These are phyloP conservation scores for Aphelenchoides avenae DNA, from an alignment of 1,140 invertebrate genomes.

Conservation along the genomic window DNA sequence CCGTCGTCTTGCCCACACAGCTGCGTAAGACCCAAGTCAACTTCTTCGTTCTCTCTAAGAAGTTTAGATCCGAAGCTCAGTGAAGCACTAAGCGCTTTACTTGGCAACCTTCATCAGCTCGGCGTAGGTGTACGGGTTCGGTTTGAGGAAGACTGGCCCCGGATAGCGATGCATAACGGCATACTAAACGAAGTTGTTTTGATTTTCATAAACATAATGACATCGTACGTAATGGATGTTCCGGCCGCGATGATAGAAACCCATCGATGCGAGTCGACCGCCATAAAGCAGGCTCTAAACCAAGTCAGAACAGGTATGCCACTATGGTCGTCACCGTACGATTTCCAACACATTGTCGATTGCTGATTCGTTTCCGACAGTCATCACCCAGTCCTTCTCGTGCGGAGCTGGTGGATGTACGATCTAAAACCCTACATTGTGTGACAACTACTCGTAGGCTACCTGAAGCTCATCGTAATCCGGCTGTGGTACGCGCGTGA, in stretches of 20 bases:
- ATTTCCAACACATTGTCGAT: constrained; percentile 45
- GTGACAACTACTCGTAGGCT: background rate
- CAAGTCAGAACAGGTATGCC: background rate
- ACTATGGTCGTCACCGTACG: constrained; percentile 2
- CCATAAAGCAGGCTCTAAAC: constrained; percentile 46
- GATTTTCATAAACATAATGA: constrained; percentile 16
- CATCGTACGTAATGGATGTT: constrained; percentile 23
- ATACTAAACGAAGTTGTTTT: constrained; percentile 41
- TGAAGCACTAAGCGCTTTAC: too few species aligned
- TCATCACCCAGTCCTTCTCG: constrained; percentile 54
- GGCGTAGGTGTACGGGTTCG: constrained; percentile 49
- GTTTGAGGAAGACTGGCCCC: constrained; percentile 56
- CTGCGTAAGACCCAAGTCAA: constrained; percentile 54
- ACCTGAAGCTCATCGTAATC: constrained; percentile 15
- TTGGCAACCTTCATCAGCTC: constrained; percentile 47
- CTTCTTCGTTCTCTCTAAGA: constrained; percentile 52
- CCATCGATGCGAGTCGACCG: constrained; percentile 56
- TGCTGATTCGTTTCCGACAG: constrained; percentile 43
- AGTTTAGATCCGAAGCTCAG: too few species aligned
- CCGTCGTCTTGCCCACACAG: constrained; percentile 55
- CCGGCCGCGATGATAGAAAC: constrained; percentile 28
- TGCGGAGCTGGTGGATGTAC: constrained; percentile 47
- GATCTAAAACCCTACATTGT: constrained; percentile 34
- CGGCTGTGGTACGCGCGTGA: too few species aligned
- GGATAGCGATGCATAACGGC: constrained; percentile 57